phyloP scores from a whole-genome alignment of 2,888 invertebrate genomes.

The Eupithecia vulgata region DNA sequence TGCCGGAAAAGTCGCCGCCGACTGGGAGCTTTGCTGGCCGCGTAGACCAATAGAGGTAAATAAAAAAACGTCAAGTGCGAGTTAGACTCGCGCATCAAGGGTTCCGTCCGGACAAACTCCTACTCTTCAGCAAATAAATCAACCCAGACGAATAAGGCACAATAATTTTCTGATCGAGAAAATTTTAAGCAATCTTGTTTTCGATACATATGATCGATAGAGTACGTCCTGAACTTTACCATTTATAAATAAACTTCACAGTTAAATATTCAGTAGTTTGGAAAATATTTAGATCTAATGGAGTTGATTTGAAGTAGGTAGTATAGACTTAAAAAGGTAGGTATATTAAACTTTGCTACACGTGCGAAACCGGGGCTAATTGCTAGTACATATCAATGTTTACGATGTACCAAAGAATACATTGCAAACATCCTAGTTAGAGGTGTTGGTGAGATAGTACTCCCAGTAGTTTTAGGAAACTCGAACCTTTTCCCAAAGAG shows the following conservation, averaged over 20 bases:
- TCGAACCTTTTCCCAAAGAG: background rate
- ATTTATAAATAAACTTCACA: too few relatives aligned
- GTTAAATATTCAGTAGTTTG: too few relatives aligned
- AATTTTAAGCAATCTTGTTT: too few relatives aligned
- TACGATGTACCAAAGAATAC: background rate
- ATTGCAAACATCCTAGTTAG: background rate
- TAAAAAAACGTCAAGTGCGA: background rate
- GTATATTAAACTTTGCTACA: background rate
- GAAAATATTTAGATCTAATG: too few relatives aligned
- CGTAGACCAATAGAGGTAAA: background rate
- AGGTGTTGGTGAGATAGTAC: background rate
- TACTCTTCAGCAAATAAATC: too few relatives aligned
- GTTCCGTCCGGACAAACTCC: too few relatives aligned
- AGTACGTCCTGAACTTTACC: too few relatives aligned
- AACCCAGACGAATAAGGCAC: too few relatives aligned
- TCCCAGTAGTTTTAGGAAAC: background rate
- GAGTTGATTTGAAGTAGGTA: too few relatives aligned
- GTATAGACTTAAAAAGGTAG: background rate
- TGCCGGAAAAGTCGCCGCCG: background rate
- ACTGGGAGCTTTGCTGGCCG: background rate
- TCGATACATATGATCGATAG: too few relatives aligned
- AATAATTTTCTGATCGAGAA: too few relatives aligned
- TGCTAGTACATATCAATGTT: background rate
- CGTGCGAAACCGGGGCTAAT: background rate
- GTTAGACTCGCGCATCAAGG: too few relatives aligned